A percentile compares a stretch with the other conserved stretches of the same genome.
Conservation (phyloP, 2,797 vertebrate species). For the Mus minutoides region DNA sequence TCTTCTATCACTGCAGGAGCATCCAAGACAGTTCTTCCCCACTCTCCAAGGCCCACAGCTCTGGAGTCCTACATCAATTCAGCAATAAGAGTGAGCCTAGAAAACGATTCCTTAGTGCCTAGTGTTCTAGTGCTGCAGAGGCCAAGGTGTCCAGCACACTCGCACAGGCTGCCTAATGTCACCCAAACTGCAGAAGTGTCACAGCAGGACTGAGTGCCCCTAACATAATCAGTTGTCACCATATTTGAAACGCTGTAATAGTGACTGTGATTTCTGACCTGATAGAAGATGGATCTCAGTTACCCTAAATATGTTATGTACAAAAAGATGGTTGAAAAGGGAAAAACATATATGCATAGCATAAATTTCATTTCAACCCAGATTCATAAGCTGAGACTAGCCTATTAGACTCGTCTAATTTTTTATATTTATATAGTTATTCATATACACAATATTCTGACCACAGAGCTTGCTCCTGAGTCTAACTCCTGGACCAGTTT, state of each 20-base stretch:
- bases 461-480: background rate
- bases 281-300: background rate
- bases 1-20: background rate
- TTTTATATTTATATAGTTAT: background rate
- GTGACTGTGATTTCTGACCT: slow-evolving; percentile 28
- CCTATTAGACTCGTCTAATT: background rate
- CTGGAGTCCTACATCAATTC: background rate
- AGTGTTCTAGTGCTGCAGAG: background rate
- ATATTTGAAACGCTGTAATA: background rate
- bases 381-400: background rate
- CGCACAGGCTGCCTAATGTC: background rate
- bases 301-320: slow-evolving; percentile 15
- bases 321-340: slow-evolving; percentile 1
- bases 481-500: background rate
- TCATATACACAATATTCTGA: background rate
- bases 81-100: background rate
- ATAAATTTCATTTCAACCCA: slow-evolving; percentile 19
- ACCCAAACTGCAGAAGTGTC: background rate
- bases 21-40: background rate
- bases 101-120: background rate
- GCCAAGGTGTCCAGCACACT: background rate
- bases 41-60: background rate
- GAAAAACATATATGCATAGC: background rate
- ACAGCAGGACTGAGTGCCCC: background rate
- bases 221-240: background rate